These are phyloP conservation scores for Pristionchus maxplancki DNA, from an alignment of 2,888 invertebrate species.

Conservation along the genomic window DNA sequence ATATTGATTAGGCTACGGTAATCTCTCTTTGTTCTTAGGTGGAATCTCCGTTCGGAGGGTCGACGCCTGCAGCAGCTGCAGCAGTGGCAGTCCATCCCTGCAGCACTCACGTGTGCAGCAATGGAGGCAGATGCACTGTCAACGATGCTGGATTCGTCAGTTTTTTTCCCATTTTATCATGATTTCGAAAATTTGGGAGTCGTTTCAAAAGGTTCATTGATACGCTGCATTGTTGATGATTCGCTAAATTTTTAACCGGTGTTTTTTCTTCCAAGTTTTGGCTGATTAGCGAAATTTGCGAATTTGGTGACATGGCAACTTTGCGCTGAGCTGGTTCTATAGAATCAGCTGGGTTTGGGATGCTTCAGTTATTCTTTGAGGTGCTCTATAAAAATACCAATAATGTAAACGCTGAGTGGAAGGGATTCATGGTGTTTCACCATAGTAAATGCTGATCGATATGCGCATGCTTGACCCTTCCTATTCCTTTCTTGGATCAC, in stretches of 20 bases:
- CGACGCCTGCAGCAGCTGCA: background rate
- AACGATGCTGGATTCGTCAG: constrained; percentile 47
- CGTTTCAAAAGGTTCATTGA: no score
- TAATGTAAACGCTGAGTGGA: no score
- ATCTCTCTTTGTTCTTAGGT: background rate
- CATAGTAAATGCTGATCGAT: no score
- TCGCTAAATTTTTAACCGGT: no score
- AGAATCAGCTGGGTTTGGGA: background rate
- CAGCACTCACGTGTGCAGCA: constrained; percentile 39
- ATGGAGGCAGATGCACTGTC: constrained; percentile 44
- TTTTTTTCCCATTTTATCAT: no score
- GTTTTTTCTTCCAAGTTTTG: no score
- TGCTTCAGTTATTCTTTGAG: background rate
- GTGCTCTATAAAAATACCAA: background rate
- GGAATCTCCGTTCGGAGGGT: background rate
- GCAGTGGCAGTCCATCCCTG: constrained; percentile 46
- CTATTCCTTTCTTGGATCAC: background rate
- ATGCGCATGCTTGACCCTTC: no score
- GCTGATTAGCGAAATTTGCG: no score
- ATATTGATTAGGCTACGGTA: background rate
- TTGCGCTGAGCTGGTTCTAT: background rate
- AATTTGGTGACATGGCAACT: background rate
- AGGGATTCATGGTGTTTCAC: no score
- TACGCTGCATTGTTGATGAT: no score
- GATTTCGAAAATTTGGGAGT: no score